phyloP scores from a whole-genome alignment of 2,113 vertebrate genomes.

The Corvus moneduloides region DNA sequence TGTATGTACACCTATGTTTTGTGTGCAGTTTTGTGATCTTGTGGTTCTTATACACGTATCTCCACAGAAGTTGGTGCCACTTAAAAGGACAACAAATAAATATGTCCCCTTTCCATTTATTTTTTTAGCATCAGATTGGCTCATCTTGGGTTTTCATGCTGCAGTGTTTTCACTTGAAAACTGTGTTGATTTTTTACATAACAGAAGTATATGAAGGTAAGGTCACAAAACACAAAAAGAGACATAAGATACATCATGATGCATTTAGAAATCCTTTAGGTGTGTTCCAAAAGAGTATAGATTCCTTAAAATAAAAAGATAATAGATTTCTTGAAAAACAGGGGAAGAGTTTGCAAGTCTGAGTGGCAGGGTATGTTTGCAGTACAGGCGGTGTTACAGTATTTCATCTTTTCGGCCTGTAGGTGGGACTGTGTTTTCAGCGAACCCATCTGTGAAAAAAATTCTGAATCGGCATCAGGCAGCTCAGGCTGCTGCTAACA shows the following conservation, averaged over 20 bases:
- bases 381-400: background rate
- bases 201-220: background rate
- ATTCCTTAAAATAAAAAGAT: background rate
- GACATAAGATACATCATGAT: background rate
- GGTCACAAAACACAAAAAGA: background rate
- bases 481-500: background rate
- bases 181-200: background rate
- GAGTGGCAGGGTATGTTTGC: background rate
- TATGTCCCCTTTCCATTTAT: background rate
- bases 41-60: background rate
- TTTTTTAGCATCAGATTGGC: background rate
- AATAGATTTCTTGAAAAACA: background rate
- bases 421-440: conserved; percentile 78
- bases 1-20: background rate
- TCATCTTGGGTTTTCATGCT: background rate
- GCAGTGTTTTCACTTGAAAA: background rate
- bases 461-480: background rate
- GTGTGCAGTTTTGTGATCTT: background rate
- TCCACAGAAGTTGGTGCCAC: background rate
- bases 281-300: background rate
- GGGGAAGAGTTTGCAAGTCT: background rate
- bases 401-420: conserved; percentile 71
- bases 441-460: conserved; percentile 29
- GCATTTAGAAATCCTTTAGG: background rate
- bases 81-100: background rate